phyloP scores from a whole-genome alignment of 2,797 vertebrate species.

The Mastacembelus armatus region DNA sequence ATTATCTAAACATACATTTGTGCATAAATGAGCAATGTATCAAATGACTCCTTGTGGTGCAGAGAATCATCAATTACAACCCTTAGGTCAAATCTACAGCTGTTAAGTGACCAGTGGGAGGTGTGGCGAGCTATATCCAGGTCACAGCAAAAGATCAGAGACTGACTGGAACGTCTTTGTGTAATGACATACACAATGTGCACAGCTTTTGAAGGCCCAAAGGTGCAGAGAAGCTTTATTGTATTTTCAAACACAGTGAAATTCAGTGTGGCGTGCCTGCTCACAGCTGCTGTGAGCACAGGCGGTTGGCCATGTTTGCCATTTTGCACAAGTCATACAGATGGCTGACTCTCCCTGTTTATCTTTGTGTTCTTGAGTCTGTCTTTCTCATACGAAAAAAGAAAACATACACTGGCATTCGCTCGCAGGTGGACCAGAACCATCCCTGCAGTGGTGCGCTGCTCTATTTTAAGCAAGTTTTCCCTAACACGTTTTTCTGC shows the following conservation, averaged over 20 bases:
- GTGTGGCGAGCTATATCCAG: slow-evolving; percentile 16
- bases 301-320: slow-evolving; percentile 58
- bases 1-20: slow-evolving; percentile 46
- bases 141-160: slow-evolving; percentile 23
- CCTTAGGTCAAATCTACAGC: slow-evolving; percentile 22
- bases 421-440: slow-evolving; percentile 64
- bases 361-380: slow-evolving; percentile 59
- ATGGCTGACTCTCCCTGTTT: slow-evolving; percentile 65
- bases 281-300: slow-evolving; percentile 71
- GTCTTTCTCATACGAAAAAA: slow-evolving; percentile 31
- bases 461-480: slow-evolving; percentile 69
- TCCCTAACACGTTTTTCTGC: slow-evolving; percentile 45
- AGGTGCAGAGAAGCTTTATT: slow-evolving; percentile 40
- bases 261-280: slow-evolving; percentile 65
- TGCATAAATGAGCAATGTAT: slow-evolving; percentile 31
- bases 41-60: slow-evolving; percentile 36
- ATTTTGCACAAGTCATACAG: slow-evolving; percentile 69
- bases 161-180: slow-evolving; percentile 16
- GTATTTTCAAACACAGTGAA: slow-evolving; percentile 50
- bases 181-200: slow-evolving; percentile 22
- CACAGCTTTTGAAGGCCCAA: slow-evolving; percentile 48
- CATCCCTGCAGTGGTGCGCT: slow-evolving; percentile 58
- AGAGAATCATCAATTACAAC: slow-evolving; percentile 45
- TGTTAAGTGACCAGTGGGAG: slow-evolving; percentile 29
- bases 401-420: slow-evolving; percentile 19